These are phyloP conservation scores for Otolemur crassicaudatus DNA, from an alignment of 2,797 vertebrate genomes.

Conservation along the genomic window DNA sequence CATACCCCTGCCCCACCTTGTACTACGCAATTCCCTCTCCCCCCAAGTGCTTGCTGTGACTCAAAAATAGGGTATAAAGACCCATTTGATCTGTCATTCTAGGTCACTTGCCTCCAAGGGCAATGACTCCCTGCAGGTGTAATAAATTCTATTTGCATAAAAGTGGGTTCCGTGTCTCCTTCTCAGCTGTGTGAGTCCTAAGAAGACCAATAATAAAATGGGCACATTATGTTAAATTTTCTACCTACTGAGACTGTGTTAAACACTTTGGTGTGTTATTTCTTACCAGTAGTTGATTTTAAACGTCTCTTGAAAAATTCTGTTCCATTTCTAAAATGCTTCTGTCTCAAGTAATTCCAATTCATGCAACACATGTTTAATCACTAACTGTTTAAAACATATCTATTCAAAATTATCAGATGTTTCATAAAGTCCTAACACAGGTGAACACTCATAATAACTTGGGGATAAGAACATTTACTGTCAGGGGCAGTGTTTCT, in stretches of 20 bases:
- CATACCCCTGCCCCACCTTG: too few species aligned
- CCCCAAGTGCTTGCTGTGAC: too few species aligned
- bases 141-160: too few species aligned
- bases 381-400: conserved; percentile 20
- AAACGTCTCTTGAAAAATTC: conserved; percentile 49
- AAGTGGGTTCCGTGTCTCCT: too few species aligned
- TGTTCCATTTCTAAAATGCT: conserved; percentile 45
- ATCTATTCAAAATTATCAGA: conserved; percentile 20
- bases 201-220: background rate
- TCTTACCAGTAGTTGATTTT: conserved; percentile 5
- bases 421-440: conserved; percentile 26
- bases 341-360: conserved; percentile 30
- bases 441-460: background rate
- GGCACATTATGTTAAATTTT: background rate
- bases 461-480: background rate
- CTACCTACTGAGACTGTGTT: background rate
- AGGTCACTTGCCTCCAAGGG: too few species aligned
- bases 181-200: too few species aligned
- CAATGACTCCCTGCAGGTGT: too few species aligned
- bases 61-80: too few species aligned
- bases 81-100: too few species aligned
- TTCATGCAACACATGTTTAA: background rate
- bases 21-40: too few species aligned
- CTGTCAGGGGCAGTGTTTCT: background rate
- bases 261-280: background rate